A percentile compares a stretch with the other conserved stretches of the same genome.
Evolutionary conservation across 2,797 vertebrate species (phyloP).

Genomic region (Rhinogobio ventralis): DNA sequence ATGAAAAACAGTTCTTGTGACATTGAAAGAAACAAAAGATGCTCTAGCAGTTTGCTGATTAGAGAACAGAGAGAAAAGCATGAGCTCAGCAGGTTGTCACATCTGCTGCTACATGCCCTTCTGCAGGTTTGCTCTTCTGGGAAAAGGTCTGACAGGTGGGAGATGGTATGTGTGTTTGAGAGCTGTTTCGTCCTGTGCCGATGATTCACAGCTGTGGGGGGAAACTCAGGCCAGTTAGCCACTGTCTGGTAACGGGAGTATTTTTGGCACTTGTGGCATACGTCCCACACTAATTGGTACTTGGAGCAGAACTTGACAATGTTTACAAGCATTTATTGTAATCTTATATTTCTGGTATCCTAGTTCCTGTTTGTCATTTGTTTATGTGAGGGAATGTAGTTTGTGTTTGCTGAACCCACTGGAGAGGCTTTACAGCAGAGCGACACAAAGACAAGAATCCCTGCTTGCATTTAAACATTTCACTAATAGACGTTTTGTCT

Average conservation of each 20-base stretch:
- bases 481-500: neutral
- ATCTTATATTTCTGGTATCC: slow-evolving; percentile 12
- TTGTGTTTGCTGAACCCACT: slow-evolving; percentile 11
- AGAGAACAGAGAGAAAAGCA: neutral
- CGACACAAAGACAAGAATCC: neutral
- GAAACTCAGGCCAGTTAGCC: neutral
- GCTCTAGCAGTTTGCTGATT: neutral
- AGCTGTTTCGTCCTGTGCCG: slow-evolving; percentile 40
- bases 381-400: neutral
- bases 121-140: slow-evolving; percentile 35
- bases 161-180: slow-evolving; percentile 35
- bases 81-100: neutral
- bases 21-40: neutral
- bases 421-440: neutral
- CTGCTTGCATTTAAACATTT: neutral
- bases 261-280: slow-evolving; percentile 4
- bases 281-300: slow-evolving; percentile 21
- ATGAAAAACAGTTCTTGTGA: neutral
- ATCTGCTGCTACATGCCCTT: neutral
- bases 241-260: slow-evolving; percentile 8
- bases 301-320: slow-evolving; percentile 3
- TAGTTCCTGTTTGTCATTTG: slow-evolving; percentile 10
- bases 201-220: slow-evolving; percentile 36
- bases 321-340: slow-evolving; percentile 31
- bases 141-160: slow-evolving; percentile 10